Evolutionary conservation across 2,888 invertebrate species (phyloP).

Genomic region (Spilosoma lubricipeda): DNA sequence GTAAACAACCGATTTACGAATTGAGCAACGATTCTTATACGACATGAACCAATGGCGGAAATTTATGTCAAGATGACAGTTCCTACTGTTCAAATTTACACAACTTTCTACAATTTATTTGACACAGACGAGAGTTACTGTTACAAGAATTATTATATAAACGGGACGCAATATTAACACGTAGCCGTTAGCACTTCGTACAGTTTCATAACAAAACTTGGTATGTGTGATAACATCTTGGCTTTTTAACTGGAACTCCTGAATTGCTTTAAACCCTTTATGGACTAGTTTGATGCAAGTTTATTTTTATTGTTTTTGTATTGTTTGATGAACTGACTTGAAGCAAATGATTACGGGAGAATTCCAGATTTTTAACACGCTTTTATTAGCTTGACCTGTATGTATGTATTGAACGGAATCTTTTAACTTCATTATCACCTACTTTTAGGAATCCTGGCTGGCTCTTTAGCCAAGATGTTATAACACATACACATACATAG

Average conservation of each 20-base stretch:
- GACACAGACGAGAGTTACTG: slow-evolving; percentile 1
- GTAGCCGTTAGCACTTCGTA: slow-evolving; percentile 14
- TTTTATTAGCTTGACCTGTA: no score
- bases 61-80: neutral
- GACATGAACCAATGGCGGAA: neutral
- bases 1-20: neutral
- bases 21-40: neutral
- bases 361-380: no score
- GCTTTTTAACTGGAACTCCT: no score
- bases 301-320: no score
- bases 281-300: no score
- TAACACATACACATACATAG: slow-evolving; percentile 4
- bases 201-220: slow-evolving; percentile 27
- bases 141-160: slow-evolving; percentile 24
- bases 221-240: neutral
- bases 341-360: no score
- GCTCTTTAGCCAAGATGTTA: neutral
- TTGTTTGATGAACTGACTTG: no score
- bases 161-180: slow-evolving; percentile 12
- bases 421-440: no score
- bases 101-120: slow-evolving; percentile 13
- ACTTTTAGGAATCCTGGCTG: no score
- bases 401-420: no score
- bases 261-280: no score
- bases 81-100: neutral